Conservation (phyloP, 2,888 invertebrate species). For the Norana najaformis region DNA sequence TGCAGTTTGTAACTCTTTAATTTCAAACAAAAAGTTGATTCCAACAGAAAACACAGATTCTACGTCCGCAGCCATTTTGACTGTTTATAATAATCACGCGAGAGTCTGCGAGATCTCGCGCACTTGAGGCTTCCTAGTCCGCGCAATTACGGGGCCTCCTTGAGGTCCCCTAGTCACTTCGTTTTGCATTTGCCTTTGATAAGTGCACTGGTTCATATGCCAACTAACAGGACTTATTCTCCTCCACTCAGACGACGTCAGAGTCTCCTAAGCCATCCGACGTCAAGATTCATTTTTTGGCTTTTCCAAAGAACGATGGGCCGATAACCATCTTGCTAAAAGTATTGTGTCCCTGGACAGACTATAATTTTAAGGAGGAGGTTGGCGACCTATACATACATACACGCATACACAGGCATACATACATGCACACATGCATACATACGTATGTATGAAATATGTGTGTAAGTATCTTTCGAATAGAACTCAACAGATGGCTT, state of each 20-base stretch:
- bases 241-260: neutral
- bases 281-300: neutral
- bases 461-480: no score
- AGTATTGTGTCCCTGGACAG: neutral
- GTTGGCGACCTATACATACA: neutral
- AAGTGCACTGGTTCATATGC: neutral
- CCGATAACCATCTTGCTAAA: neutral
- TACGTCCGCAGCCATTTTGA: no score
- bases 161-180: no score
- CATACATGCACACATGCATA: neutral
- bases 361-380: neutral
- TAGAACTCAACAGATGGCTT: neutral
- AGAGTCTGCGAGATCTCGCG: no score
- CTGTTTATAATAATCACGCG: no score
- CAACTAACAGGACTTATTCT: neutral
- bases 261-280: neutral
- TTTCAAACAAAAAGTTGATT: no score
- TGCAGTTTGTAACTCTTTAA: no score
- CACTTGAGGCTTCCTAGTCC: no score
- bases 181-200: neutral
- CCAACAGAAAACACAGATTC: no score
- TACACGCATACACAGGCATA: neutral
- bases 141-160: no score
- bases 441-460: neutral
- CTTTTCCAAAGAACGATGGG: neutral